Evolutionary conservation across 2,888 invertebrate genomes (phyloP), one percentile per base, ranked within the genome.

Genomic region (Orthonychiurus folsomi): DNA sequence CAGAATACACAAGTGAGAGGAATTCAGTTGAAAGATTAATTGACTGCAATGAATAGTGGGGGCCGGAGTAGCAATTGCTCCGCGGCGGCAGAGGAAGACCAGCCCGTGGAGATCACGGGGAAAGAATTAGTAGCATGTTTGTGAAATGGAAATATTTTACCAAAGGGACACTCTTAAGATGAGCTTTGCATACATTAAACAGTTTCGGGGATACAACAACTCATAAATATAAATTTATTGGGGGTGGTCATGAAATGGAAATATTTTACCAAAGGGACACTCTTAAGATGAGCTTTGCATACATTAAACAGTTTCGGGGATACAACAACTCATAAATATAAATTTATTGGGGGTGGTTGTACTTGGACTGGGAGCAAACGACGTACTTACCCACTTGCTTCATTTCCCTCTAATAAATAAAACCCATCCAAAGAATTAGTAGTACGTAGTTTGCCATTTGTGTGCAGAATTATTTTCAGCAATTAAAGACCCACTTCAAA

Each of bases 11-110:
- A 37, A 37, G 37, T 37, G 15, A 15, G 37, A 37, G n/a, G n/a
- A 37, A 37, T 37, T 37, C 37, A 37, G 37, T 37, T 37, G 37
- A 37, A 37, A 37, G 37, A 37, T 37, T 37, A 37, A 37, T 37
- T 37, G 37, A 37, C 37, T 37, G 37, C 37, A 37, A 5, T 37
- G 37, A 37, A 37, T 37, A n/a, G n/a, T n/a, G n/a, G n/a, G n/a
- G n/a, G n/a, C n/a, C n/a, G 37, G 37, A 5, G 5, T 37, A 37
- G 9, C 37, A 37, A 37, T 37, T 37, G 37, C 37, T n/a, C n/a
- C n/a, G n/a, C n/a, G n/a, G n/a, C n/a, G n/a, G n/a, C n/a, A n/a
- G n/a, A n/a, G n/a, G n/a, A n/a, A n/a, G n/a, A n/a, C n/a, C n/a
- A n/a, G n/a, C n/a, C n/a, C n/a, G 37, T 9, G 37, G 15, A 37